These are phyloP conservation scores for Carettochelys insculpta DNA, from an alignment of 2,113 vertebrate species.

Conservation along the genomic window DNA sequence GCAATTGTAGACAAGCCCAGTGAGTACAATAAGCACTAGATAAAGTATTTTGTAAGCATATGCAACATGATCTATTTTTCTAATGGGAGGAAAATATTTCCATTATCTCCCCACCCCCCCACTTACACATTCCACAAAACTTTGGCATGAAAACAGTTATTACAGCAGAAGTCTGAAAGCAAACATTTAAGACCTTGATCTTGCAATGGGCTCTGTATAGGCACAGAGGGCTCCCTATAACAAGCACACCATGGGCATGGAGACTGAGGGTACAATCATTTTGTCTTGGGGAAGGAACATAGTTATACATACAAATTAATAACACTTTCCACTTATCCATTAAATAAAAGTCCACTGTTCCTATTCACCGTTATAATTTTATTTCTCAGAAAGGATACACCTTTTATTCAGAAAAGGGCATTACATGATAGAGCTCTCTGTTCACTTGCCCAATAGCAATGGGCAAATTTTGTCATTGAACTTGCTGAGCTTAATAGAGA, in stretches of 20 bases:
- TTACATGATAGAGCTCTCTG: background rate
- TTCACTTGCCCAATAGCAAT: background rate
- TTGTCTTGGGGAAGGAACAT: background rate
- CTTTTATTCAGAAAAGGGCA: background rate
- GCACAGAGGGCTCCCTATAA: background rate
- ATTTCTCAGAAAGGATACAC: fast-evolving
- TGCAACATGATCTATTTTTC: background rate
- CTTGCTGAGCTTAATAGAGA: background rate
- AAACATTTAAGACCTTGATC: background rate
- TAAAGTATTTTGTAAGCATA: background rate
- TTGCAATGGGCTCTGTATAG: background rate
- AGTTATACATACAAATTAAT: background rate
- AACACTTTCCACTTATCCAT: background rate
- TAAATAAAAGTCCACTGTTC: background rate
- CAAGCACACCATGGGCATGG: background rate
- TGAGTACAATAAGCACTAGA: background rate
- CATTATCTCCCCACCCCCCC: background rate
- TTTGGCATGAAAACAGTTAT: background rate
- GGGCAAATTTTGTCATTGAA: fast-evolving
- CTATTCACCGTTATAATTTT: background rate
- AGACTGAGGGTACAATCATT: background rate
- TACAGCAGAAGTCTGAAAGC: background rate
- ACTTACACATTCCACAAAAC: background rate
- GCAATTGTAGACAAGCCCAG: too few species aligned
- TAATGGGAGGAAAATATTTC: background rate